phyloP scores from a whole-genome alignment of 2,113 vertebrate genomes.

The Dipodomys merriami region DNA sequence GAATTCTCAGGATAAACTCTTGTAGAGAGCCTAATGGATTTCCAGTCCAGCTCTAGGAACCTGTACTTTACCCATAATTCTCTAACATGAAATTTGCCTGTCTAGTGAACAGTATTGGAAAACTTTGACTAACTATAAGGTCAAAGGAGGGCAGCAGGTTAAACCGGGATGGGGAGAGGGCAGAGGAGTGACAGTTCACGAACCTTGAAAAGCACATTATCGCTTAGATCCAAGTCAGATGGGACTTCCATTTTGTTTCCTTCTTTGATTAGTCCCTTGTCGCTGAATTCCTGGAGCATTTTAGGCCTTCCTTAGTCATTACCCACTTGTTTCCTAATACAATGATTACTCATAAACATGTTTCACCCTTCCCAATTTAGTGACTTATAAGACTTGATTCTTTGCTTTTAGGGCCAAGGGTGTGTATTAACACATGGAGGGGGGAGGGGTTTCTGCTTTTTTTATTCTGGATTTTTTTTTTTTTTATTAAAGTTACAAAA shows the following conservation, averaged over 20 bases:
- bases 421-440: neutral
- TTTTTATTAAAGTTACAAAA: conserved; percentile 28
- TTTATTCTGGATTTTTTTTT: neutral
- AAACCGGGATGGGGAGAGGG: too few species aligned
- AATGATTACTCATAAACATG: neutral
- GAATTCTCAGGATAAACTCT: neutral
- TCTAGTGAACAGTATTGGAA: neutral
- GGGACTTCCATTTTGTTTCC: rapidly evolving
- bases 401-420: neutral
- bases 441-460: neutral
- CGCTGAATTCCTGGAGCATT: neutral
- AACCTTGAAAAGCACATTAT: neutral
- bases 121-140: rapidly evolving
- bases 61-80: neutral
- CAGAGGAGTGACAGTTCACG: neutral
- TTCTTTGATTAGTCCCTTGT: neutral
- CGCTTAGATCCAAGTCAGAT: neutral
- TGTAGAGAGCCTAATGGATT: neutral
- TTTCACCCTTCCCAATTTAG: neutral
- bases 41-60: neutral
- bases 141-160: neutral
- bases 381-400: neutral
- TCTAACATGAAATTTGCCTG: neutral
- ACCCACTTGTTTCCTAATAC: neutral
- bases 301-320: neutral